Evolutionary conservation across 1,140 invertebrate genomes (phyloP), one percentile per base, ranked within the genome.

Genomic region (Zaprionus ghesquierei): DNA sequence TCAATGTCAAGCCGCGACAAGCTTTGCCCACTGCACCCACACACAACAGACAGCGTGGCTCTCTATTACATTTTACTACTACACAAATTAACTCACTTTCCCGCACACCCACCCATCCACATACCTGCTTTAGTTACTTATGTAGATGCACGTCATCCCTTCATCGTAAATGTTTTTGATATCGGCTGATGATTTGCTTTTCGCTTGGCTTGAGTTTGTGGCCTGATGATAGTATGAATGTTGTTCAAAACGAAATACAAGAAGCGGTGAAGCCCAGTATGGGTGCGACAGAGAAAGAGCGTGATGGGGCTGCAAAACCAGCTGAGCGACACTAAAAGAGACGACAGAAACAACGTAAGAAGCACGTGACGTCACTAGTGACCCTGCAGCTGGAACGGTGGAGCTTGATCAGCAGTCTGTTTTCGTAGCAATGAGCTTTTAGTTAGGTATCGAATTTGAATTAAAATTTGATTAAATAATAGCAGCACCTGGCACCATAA

Each of bases 1-100:
- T 75, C 71, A 82, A 76, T 75, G 79, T 65, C 75, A 82, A 78
- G 69, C 63, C 73, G 68, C 63, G 51, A 51, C 58, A 58, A 46
- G 64, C 22, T 50, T 58, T 29, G 15, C 55, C 27, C 27, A 22
- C 54, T 59, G 33, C 74, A 62, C 64, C 68, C 69, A 64, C 69
- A 58, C 58, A 51, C 44, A 12, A 50, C 33, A 65, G 70, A 73
- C 70, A 69, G 70, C 56, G 50, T 73, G 64, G 70, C 70, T 68
- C 61, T 73, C 58, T 68, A 72, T 60, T 54, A 46, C 35, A 68
- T 35, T 72, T 44, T 33, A 33, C 59, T 64, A 70, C 15, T 49
- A 64, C 15, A 56, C 5, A 23, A 25, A 22, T 13, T 5, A 55
- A 49, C 41, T 5, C n/a, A 15, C n/a, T 56, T 20, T 50, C 20